phyloP scores from a whole-genome alignment of 2,797 vertebrate genomes.

The Periparus ater region DNA sequence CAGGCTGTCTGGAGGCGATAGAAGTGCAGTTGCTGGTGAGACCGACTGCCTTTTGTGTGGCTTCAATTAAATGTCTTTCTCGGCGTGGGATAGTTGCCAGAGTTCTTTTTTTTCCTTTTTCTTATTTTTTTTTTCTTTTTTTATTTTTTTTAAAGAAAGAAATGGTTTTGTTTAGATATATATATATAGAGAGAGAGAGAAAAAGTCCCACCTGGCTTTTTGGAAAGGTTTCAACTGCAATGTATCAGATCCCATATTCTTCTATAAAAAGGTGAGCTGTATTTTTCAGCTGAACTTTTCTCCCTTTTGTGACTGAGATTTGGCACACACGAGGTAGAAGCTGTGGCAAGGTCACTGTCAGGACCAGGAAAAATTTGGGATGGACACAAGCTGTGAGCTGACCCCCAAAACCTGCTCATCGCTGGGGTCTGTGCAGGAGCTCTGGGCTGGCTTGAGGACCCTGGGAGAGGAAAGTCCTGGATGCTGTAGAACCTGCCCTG shows the following conservation, averaged over 20 bases:
- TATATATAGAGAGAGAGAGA: background rate
- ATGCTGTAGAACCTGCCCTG: background rate
- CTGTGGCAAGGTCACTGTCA: background rate
- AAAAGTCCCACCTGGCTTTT: conserved; percentile 28
- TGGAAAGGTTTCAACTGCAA: conserved; percentile 35
- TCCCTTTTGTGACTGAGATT: background rate
- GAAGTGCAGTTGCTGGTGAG: conserved; percentile 21
- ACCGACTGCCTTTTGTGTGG: background rate
- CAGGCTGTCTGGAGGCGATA: conserved; percentile 17
- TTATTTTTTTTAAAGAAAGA: background rate
- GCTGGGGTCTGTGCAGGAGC: rapidly evolving
- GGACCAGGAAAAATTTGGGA: rapidly evolving
- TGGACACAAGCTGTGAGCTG: background rate
- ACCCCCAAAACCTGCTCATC: background rate
- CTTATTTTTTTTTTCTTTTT: rapidly evolving
- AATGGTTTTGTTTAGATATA: background rate
- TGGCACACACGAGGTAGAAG: background rate
- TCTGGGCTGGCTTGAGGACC: background rate
- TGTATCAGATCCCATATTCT: background rate
- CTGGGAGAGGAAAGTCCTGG: rapidly evolving
- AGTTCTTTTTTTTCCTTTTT: background rate
- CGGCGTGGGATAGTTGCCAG: background rate
- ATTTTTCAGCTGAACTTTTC: conserved; percentile 28
- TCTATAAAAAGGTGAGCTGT: background rate
- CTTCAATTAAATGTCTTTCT: conserved; percentile 42